These are phyloP conservation scores for Stomatorhinus walkeri DNA, from an alignment of 2,797 vertebrate genomes.

Conservation along the genomic window DNA sequence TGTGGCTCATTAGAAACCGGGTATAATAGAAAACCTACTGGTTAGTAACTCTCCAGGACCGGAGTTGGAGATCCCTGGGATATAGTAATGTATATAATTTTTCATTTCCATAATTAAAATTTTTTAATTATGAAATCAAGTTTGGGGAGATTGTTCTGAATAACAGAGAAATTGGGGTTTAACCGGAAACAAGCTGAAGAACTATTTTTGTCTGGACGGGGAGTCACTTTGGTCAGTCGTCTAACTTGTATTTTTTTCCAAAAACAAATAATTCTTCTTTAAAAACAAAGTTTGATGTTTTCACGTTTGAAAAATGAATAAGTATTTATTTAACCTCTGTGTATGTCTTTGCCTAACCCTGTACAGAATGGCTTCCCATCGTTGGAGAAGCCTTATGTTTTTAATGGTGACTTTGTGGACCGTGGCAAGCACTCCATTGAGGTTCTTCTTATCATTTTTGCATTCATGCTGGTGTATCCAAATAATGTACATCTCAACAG, in stretches of 20 bases:
- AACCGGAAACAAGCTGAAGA: neutral
- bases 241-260: neutral
- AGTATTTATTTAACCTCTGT: neutral
- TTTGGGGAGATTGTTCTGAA: neutral
- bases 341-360: neutral
- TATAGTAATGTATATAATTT: neutral
- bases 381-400: slow-evolving; percentile 77
- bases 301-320: neutral
- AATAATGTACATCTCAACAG: slow-evolving; percentile 83
- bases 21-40: too few species aligned
- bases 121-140: neutral
- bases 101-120: neutral
- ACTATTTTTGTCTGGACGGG: neutral
- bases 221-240: neutral
- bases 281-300: neutral
- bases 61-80: neutral
- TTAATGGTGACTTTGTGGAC: slow-evolving; percentile 95
- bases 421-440: slow-evolving; percentile 83
- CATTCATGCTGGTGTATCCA: slow-evolving; percentile 83
- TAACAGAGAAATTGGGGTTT: neutral
- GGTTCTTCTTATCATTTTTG: slow-evolving; percentile 81
- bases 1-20: too few species aligned
- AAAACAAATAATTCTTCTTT: neutral
- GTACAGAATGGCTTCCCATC: slow-evolving; percentile 85
- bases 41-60: too few species aligned